Conservation (phyloP, 2,797 vertebrate genomes). For the Coccyzus lansbergi region DNA sequence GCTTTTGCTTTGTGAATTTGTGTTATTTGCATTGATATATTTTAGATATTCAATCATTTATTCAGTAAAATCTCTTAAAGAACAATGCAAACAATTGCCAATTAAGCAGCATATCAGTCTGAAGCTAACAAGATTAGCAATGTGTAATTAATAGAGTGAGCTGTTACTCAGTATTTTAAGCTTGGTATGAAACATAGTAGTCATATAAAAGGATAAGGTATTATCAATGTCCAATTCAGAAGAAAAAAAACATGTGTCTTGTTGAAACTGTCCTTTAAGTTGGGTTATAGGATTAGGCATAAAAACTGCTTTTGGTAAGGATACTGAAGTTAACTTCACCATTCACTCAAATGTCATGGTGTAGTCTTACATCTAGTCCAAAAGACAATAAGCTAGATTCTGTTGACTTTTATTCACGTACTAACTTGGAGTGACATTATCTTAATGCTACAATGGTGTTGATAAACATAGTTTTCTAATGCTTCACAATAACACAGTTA, state of each 20-base stretch:
- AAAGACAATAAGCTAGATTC: background rate
- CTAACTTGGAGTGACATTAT: background rate
- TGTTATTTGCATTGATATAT: background rate
- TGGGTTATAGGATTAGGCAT: background rate
- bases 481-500: background rate
- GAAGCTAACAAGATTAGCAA: conserved; percentile 9
- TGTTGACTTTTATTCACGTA: background rate
- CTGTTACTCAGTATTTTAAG: conserved; percentile 18
- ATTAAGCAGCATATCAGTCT: conserved; percentile 6
- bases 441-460: background rate
- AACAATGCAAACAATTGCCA: conserved; percentile 3
- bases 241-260: background rate
- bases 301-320: background rate
- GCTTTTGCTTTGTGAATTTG: background rate
- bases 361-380: background rate
- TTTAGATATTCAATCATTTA: background rate
- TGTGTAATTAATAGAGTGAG: background rate
- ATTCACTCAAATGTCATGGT: background rate
- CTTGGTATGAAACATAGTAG: background rate
- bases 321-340: background rate
- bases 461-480: background rate
- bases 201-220: background rate
- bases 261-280: background rate
- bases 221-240: background rate
- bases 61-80: background rate